These are phyloP conservation scores for Eospalax fontanierii DNA, from an alignment of 2,797 vertebrate genomes.

Conservation along the genomic window DNA sequence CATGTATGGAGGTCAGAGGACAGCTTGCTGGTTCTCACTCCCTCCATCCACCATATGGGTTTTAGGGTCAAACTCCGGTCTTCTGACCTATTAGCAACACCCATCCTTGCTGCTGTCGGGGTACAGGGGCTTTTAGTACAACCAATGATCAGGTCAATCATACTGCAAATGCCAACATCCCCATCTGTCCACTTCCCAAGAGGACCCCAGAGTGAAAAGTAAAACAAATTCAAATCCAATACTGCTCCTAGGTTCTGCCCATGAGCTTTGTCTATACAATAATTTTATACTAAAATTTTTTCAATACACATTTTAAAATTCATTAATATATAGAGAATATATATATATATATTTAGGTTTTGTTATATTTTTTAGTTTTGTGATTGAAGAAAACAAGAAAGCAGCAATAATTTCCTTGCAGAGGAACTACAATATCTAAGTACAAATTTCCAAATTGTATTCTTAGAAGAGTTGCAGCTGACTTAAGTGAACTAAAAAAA, in stretches of 20 bases:
- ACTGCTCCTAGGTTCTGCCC: neutral
- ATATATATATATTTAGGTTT: neutral
- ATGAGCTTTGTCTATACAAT: neutral
- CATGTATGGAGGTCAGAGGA: neutral
- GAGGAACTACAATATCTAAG: neutral
- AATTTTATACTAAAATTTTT: neutral
- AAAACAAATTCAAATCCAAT: neutral
- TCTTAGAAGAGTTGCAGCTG: neutral
- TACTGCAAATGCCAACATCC: neutral
- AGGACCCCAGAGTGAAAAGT: neutral
- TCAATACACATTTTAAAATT: conserved; percentile 6
- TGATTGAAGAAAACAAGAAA: conserved; percentile 5
- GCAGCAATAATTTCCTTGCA: conserved; percentile 3
- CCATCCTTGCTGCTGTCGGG: neutral
- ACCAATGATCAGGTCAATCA: neutral
- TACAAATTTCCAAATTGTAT: neutral
- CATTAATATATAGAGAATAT: neutral
- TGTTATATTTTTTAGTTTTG: neutral
- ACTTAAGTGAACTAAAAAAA: neutral
- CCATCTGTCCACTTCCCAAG: neutral
- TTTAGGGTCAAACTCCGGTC: neutral
- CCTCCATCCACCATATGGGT: no score
- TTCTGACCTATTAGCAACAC: no score
- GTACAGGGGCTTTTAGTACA: neutral
- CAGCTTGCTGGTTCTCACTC: neutral